Conservation (phyloP, 2,797 vertebrate species). For the Petrocephalus schoutedeni region DNA sequence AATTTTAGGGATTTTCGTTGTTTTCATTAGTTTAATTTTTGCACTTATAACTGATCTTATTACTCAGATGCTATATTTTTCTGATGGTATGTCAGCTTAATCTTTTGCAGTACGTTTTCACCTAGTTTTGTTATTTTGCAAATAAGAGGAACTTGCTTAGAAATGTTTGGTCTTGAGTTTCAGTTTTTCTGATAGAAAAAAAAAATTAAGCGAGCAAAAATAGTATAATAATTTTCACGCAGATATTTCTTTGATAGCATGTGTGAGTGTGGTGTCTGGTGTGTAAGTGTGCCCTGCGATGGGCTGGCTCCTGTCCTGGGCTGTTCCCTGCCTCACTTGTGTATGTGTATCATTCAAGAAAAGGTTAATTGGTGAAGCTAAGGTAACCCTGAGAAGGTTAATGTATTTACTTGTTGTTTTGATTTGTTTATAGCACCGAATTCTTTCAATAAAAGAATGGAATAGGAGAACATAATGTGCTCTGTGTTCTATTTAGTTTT, state of each 20-base stretch:
- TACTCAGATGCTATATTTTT: background rate
- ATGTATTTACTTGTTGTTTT: background rate
- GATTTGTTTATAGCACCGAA: background rate
- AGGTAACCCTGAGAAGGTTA: background rate
- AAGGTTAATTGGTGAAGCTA: too few relatives aligned
- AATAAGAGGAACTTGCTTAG: background rate
- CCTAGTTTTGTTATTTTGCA: conserved; percentile 2
- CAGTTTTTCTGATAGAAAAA: background rate
- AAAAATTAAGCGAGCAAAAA: background rate
- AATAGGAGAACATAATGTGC: background rate
- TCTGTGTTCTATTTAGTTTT: background rate
- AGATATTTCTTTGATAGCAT: background rate
- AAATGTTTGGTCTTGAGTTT: background rate
- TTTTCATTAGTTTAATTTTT: background rate
- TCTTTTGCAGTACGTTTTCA: background rate
- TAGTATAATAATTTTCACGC: background rate
- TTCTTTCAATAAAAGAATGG: background rate
- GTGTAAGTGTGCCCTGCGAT: too few relatives aligned
- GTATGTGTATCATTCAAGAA: background rate
- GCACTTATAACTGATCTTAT: background rate
- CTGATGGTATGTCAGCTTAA: background rate
- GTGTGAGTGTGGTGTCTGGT: too few relatives aligned
- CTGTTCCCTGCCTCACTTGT: background rate
- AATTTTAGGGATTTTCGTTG: background rate
- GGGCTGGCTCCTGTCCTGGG: too few relatives aligned